A percentile compares a stretch with the other conserved stretches of the same genome.
Conservation (phyloP, 2,797 vertebrate genomes). For the Tapera naevia region DNA sequence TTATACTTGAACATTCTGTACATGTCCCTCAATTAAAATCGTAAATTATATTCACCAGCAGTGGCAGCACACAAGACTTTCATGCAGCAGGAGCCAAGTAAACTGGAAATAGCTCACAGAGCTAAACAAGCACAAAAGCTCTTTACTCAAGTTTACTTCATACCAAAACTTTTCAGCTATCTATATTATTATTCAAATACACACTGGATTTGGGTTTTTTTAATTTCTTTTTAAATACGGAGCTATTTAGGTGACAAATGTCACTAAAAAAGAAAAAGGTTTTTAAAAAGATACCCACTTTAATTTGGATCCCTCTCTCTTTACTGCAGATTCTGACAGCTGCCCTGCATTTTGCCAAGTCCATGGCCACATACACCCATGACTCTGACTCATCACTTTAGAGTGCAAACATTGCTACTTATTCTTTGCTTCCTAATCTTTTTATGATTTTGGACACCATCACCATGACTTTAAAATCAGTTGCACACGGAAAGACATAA, state of each 20-base stretch:
- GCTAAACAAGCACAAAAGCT: neutral
- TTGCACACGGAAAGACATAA: neutral
- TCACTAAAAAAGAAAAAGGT: neutral
- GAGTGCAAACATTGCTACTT: neutral
- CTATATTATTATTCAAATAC: neutral
- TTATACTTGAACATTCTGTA: neutral
- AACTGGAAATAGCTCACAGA: neutral
- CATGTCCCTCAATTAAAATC: neutral
- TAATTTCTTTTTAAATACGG: neutral
- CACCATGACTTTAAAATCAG: neutral
- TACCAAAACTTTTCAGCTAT: neutral
- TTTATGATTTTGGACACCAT: neutral
- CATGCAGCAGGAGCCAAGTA: neutral
- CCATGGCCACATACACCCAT: neutral
- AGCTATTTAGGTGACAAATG: neutral
- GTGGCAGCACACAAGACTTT: neutral
- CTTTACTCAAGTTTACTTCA: neutral
- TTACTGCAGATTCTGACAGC: neutral
- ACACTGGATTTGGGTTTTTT: accelerated
- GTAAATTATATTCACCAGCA: neutral
- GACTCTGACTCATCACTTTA: slow-evolving; percentile 35
- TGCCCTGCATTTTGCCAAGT: neutral
- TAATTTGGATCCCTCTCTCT: neutral
- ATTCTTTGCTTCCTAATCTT: neutral
- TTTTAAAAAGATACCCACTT: neutral